Conservation (phyloP, 2,888 invertebrate species). For the Creontiades dilutus region DNA sequence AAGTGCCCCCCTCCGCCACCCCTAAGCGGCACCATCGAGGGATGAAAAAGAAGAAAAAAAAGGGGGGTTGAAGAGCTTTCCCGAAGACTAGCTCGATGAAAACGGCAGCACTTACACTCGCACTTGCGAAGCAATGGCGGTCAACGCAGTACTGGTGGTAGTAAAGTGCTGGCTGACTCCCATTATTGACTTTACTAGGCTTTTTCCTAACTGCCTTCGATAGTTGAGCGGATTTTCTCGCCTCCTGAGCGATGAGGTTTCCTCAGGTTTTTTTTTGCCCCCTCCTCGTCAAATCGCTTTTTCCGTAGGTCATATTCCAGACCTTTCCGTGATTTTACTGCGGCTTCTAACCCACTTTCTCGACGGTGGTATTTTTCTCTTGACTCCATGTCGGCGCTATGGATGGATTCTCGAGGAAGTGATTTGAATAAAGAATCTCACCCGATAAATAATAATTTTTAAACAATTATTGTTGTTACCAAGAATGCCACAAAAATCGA, state of each 20-base stretch:
- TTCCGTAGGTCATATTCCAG: neutral
- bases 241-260: neutral
- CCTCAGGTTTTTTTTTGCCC: neutral
- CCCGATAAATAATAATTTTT: too few relatives aligned
- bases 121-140: neutral
- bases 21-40: neutral
- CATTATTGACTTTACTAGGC: slow-evolving; percentile 17
- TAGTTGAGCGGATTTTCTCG: neutral
- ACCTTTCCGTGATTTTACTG: neutral
- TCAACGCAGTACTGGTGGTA: slow-evolving; percentile 2
- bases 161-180: slow-evolving; percentile 36
- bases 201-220: neutral
- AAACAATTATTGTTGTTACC: too few relatives aligned
- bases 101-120: neutral
- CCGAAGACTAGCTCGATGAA: neutral
- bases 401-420: too few relatives aligned
- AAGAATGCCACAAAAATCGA: too few relatives aligned
- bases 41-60: slow-evolving; percentile 4
- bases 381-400: too few relatives aligned
- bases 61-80: neutral
- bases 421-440: too few relatives aligned
- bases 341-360: neutral
- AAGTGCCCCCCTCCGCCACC: neutral
- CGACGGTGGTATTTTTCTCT: too few relatives aligned
- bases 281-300: neutral